Conservation (phyloP, 37 sponge, comb jelly and placozoan genomes). For the Hormiphora californensis region DNA sequence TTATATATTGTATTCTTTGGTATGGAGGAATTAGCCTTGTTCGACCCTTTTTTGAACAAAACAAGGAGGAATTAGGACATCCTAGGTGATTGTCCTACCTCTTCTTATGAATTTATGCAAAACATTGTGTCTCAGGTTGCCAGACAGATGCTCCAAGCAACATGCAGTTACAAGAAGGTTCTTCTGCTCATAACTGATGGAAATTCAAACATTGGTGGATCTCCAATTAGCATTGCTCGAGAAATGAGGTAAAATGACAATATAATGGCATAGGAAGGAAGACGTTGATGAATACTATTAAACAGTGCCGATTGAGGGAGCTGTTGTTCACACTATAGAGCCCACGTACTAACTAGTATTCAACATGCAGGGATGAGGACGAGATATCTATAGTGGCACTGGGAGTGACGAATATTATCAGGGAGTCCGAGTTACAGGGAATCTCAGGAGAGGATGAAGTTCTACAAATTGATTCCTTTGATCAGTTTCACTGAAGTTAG, state of each 20-base stretch:
- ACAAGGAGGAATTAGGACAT: no score
- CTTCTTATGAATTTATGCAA: no score
- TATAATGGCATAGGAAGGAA: no score
- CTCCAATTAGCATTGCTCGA: neutral
- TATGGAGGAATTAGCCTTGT: no score
- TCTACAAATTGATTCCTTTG: neutral
- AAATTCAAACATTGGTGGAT: conserved; percentile 26
- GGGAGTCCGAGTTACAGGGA: neutral
- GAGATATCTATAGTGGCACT: conserved; percentile 37
- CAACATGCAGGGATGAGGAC: conserved; percentile 46
- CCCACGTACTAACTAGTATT: no score
- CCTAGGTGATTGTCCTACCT: no score
- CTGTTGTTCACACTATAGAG: no score
- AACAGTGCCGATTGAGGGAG: no score
- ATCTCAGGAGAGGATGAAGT: conserved; percentile 17
- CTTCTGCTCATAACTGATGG: conserved; percentile 22
- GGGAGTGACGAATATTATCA: neutral
- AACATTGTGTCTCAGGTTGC: conserved; percentile 42
- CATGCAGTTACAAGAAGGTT: conserved; percentile 41
- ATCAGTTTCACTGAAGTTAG: conserved; percentile 34
- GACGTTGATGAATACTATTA: no score
- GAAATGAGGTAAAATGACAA: conserved; percentile 52
- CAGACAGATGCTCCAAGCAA: conserved; percentile 30
- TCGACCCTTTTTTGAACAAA: no score
- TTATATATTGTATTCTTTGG: no score